Evolutionary conservation across 2,888 invertebrate genomes (phyloP).

Genomic region (Carpatolechia fugitivella): DNA sequence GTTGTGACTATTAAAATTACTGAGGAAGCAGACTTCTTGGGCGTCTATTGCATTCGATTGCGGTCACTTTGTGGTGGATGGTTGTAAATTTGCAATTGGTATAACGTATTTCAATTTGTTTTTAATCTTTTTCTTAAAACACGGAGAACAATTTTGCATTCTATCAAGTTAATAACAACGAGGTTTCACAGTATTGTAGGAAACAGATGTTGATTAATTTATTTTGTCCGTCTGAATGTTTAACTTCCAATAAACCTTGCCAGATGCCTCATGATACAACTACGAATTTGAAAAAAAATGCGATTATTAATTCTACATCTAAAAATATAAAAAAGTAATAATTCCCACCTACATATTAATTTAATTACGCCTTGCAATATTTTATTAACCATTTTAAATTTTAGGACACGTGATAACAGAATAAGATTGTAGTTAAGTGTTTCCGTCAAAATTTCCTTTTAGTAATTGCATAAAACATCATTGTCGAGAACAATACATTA

Average conservation of each 20-base stretch:
- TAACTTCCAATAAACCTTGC: slow-evolving; percentile 48
- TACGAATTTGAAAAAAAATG: no score
- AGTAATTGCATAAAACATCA: slow-evolving; percentile 18
- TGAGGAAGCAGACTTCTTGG: neutral
- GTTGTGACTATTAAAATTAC: neutral
- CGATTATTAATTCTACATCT: slow-evolving; percentile 31
- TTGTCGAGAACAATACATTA: slow-evolving; percentile 26
- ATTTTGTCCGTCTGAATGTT: slow-evolving; percentile 50
- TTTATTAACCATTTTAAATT: no score
- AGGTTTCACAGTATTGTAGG: slow-evolving; percentile 49
- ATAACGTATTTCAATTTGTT: no score
- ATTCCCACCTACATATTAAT: no score
- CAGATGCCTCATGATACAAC: slow-evolving; percentile 37
- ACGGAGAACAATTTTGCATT: no score
- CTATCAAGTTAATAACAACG: slow-evolving; percentile 53
- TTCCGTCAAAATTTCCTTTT: slow-evolving; percentile 22
- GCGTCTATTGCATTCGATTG: neutral
- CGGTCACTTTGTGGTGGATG: neutral
- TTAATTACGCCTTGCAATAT: no score
- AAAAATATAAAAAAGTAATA: neutral
- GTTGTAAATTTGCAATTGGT: neutral
- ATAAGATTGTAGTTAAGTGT: no score
- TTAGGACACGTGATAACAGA: no score
- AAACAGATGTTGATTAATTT: slow-evolving; percentile 66
- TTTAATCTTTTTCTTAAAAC: no score